Percentiles rank a stretch among this genome's conserved stretches.
These are phyloP conservation scores for Pocillopora grandis DNA, from an alignment of 92 coral and sea anemone genomes.

Conservation along the genomic window DNA sequence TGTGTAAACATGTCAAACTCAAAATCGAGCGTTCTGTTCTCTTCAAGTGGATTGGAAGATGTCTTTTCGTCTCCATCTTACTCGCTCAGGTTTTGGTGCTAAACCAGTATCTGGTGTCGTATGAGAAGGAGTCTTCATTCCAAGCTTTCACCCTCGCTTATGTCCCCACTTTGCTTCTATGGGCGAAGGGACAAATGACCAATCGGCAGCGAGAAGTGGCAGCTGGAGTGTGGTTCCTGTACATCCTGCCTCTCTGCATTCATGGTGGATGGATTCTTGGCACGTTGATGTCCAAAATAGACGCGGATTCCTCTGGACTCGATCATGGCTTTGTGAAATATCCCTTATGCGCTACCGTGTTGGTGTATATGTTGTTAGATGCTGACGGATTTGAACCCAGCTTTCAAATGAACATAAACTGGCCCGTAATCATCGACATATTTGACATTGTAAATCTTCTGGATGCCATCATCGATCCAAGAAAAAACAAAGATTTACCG, in stretches of 20 bases:
- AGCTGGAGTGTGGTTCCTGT: conserved; percentile 48
- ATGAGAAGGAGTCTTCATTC: conserved; percentile 36
- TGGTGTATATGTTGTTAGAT: conserved; percentile 26
- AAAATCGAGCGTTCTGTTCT: conserved; percentile 15
- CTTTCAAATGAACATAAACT: conserved; percentile 15
- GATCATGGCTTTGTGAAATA: conserved; percentile 42
- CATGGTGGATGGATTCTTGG: conserved; percentile 50
- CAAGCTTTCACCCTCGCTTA: conserved; percentile 41
- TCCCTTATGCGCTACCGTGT: conserved; percentile 9
- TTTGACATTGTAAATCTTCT: conserved; percentile 33
- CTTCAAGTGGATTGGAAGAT: conserved; percentile 40
- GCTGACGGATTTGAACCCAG: conserved; percentile 34
- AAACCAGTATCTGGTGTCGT: conserved; percentile 35
- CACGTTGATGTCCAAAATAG: conserved; percentile 21
- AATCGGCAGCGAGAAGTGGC: conserved; percentile 33
- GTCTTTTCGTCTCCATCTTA: conserved; percentile 15
- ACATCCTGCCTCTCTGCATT: conserved; percentile 34
- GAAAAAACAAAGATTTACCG: conserved; percentile 19
- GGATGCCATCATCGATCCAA: conserved; percentile 33
- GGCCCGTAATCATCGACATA: conserved; percentile 33
- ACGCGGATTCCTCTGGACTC: conserved; percentile 14
- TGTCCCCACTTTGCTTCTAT: conserved; percentile 32
- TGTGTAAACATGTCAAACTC: conserved; percentile 21
- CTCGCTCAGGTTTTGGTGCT: conserved; percentile 21
- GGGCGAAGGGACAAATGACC: conserved; percentile 43